phyloP scores from a whole-genome alignment of 2,797 vertebrate genomes.

The Emys orbicularis region DNA sequence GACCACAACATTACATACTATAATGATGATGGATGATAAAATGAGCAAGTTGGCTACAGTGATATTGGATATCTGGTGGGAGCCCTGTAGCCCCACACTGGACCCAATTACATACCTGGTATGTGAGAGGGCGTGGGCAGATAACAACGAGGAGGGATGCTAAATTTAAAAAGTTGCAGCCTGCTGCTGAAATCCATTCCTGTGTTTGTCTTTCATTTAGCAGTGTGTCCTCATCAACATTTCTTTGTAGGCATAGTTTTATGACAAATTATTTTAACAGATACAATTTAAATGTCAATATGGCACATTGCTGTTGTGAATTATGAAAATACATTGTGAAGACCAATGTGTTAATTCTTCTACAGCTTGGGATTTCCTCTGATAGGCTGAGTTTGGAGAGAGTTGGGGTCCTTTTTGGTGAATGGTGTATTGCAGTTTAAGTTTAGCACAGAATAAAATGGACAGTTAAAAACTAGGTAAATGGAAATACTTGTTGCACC shows the following conservation, averaged over 20 bases:
- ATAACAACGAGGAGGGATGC: background rate
- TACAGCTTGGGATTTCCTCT: background rate
- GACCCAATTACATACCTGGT: background rate
- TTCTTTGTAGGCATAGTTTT: background rate
- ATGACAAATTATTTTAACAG: background rate
- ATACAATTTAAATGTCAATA: background rate
- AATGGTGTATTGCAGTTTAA: background rate
- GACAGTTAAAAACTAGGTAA: background rate
- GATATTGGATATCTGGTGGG: background rate
- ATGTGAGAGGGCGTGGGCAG: accelerated
- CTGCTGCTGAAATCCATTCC: background rate
- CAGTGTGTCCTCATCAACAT: background rate
- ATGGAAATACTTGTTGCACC: background rate
- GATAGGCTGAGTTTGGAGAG: background rate
- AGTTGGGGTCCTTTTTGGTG: background rate
- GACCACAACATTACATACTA: too few species aligned
- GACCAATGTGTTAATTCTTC: background rate
- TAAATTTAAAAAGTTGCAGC: background rate
- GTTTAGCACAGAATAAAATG: background rate
- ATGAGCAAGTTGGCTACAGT: too few species aligned
- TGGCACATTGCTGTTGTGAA: background rate
- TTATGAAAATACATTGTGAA: background rate
- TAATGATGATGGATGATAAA: too few species aligned
- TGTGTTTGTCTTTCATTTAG: background rate
- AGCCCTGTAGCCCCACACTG: background rate